These are phyloP conservation scores for Pseudachorutes palmiensis DNA, from an alignment of 1,140 invertebrate genomes.

Conservation along the genomic window DNA sequence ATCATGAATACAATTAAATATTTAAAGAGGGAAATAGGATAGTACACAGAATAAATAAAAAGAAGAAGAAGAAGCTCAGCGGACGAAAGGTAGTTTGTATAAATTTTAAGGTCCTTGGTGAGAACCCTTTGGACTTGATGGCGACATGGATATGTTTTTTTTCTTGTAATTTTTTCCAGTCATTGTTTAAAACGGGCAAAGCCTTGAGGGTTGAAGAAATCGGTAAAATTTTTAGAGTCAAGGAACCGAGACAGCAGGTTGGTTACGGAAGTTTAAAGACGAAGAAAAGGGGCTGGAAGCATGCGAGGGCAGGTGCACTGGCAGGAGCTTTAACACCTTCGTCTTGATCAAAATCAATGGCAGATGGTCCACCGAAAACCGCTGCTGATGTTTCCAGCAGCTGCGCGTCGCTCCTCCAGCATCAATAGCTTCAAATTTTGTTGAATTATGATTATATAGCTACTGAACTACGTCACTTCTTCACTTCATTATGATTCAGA, in stretches of 20 bases:
- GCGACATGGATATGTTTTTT: not conserved
- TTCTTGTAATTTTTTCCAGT: not conserved
- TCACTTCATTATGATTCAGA: too few relatives aligned
- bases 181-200: not conserved
- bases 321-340: not conserved
- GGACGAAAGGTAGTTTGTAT: not conserved
- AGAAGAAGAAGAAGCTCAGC: not conserved
- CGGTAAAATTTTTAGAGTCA: not conserved
- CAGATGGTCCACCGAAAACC: not conserved
- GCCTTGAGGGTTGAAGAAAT: not conserved
- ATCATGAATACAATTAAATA: too few relatives aligned
- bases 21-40: too few relatives aligned
- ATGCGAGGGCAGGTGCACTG: slow-evolving; percentile 1
- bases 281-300: not conserved
- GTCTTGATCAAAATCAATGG: not conserved
- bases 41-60: not conserved
- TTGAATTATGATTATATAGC: too few relatives aligned
- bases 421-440: too few relatives aligned
- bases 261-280: not conserved
- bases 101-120: not conserved
- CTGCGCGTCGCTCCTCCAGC: too few relatives aligned
- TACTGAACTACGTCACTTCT: too few relatives aligned
- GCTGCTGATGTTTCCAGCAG: too few relatives aligned
- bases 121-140: not conserved
- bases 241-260: not conserved